Conservation (phyloP, 2,113 vertebrate species). For the Bambusicola thoracicus region DNA sequence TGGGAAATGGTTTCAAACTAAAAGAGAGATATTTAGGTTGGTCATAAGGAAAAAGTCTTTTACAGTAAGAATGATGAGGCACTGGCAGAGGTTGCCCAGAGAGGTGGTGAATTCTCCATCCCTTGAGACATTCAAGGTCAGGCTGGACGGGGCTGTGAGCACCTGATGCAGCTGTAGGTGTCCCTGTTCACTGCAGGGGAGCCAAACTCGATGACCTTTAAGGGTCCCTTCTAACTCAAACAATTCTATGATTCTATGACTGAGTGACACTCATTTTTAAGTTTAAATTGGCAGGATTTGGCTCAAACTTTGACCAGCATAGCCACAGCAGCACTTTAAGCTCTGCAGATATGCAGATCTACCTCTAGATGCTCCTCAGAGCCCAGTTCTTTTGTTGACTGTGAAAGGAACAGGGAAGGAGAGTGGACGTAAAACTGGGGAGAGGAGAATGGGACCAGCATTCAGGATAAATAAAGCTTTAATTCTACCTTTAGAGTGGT, state of each 20-base stretch:
- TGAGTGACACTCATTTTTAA: slow-evolving; percentile 51
- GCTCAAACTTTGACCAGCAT: background rate
- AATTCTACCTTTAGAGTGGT: background rate
- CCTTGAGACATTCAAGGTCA: too few species aligned
- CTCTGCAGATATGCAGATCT: background rate
- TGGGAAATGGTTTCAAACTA: too few species aligned
- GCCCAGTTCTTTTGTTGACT: slow-evolving; percentile 15
- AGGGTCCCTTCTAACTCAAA: too few species aligned
- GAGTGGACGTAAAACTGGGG: background rate
- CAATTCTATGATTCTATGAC: background rate
- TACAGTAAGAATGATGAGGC: too few species aligned
- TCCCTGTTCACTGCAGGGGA: too few species aligned
- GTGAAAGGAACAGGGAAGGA: slow-evolving; percentile 37
- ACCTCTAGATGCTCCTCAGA: slow-evolving; percentile 42
- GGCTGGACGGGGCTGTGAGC: too few species aligned
- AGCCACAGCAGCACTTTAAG: background rate
- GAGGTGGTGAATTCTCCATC: too few species aligned
- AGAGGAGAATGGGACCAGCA: background rate
- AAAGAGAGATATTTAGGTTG: too few species aligned
- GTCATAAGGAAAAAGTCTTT: too few species aligned
- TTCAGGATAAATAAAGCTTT: background rate
- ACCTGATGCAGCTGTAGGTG: too few species aligned
- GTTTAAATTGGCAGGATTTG: background rate
- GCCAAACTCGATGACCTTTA: too few species aligned
- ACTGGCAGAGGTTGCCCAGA: too few species aligned